Base-by-base conservation (phyloP, 2,113 vertebrate species). In the Heptranchias perlo region DNA sequence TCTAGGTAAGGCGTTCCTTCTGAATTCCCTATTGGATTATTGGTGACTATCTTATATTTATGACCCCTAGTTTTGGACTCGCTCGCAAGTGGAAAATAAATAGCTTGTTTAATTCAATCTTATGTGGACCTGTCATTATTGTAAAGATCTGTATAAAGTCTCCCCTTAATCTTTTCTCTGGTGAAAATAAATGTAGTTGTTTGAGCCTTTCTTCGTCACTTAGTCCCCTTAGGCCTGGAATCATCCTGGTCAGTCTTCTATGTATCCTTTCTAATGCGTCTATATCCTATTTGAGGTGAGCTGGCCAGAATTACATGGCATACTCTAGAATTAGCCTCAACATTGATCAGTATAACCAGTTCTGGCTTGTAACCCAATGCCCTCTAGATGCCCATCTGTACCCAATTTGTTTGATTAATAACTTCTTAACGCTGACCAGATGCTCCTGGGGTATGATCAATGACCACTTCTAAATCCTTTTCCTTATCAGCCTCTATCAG, bases 371-470 rank as follows among this genome's bases (percentile, higher is more conserved):
- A 58, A 91, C 87, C 31, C 52, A 91, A 91, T 58, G 52, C 13
- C 49, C 87, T 52, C 44, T 35, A 61, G 87, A 61, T 61, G 87
- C 28, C 87, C 87, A 91, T 58, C 28, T 52, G 82, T 52, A 87
- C 47, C 21, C 47, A 87, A 52, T 87, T 87, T 91, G 52, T 91
- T 25, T 91, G 87, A 91, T 58, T 91, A 91, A 58, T 58, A 91
- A 61, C 31, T 91, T 31, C 52, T 91, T 58, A 52, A 61, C 31
- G 28, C 52, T 58, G 31, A 0, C 87, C 87, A 35, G 87, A 91
- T 35, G 31, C 52, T 91, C 13, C 52, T 58, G 35, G 1, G 52
- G 52, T 91, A 91, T 58, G 87, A 58, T 58, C 87, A 58, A 58
- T 31, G 47, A 89, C 11, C 25, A 1, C 86, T 54, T 31, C 49